Evolutionary conservation across 1,140 invertebrate species (phyloP), one percentile per base, ranked within the genome.

Genomic region (Ceratosolen solmsi): DNA sequence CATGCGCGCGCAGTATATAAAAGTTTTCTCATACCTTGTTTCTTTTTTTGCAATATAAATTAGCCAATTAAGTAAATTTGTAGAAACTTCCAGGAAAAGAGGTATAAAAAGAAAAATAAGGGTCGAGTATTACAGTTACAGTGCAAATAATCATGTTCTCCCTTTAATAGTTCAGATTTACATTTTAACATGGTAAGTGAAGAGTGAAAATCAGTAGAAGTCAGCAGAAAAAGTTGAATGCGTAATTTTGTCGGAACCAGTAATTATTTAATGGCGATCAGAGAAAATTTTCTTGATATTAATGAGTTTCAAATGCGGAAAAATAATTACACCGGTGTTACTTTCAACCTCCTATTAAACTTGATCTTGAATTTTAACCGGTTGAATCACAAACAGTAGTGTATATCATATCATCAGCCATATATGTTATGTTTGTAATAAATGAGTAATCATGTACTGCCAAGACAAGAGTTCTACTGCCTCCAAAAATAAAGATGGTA

Each of bases 401-500:
- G 22, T 15, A 71, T 49, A n/a, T n/a, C n/a, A 41, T 2, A 46
- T 65, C 63, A 38, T 36, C 27, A 82, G 74, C 84, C 58, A 79
- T 79, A 84, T 85, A 75, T 84, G 85, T 83, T 70, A 84, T 85
- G 85, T 84, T 76, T 84, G 41, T 79, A 58, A 82, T 77, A 81
- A 85, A 85, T 84, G 79, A 86, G 54, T 85, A 85, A 86, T 83
- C 78, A 86, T 86, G 86, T 86, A 85, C 82, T 86, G 84, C 80
- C 86, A 84, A 80, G 86, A 86, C 72, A 86, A 86, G 79, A 79
- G 82, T 78, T 41, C 73, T 78, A 83, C 82, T 41, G 75, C 84
- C 27, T 84, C 84, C 22, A 86, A 85, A 71, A 84, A 79, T 83
- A 86, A 86, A 84, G 86, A 86, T 78, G 84, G 86, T 85, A 81